Evolutionary conservation across 2,113 vertebrate species (phyloP).

Genomic region (Strigops habroptila): DNA sequence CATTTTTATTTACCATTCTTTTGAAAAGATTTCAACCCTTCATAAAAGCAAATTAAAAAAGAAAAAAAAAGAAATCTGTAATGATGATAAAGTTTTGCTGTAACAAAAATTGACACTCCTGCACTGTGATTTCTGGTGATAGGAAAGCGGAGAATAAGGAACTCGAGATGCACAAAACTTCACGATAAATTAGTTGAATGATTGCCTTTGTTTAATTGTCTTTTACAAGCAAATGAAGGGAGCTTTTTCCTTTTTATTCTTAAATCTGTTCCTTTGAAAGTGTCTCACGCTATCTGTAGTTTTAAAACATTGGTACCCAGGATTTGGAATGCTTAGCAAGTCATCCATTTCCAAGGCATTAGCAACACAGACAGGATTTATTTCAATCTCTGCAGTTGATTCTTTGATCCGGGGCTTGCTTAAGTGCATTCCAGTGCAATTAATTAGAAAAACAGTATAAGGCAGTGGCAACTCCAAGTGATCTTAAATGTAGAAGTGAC

Average conservation of each 20-base stretch:
- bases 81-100: background rate
- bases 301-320: background rate
- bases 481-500: constrained; percentile 34
- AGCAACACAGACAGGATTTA: constrained; percentile 49
- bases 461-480: constrained; percentile 16
- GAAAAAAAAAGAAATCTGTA: background rate
- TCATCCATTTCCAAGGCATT: constrained; percentile 42
- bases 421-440: constrained; percentile 60
- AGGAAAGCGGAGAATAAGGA: background rate
- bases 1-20: constrained; percentile 47
- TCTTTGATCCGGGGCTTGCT: constrained; percentile 50
- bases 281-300: background rate
- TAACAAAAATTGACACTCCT: background rate
- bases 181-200: background rate
- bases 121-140: background rate
- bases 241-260: background rate
- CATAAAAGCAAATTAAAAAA: background rate
- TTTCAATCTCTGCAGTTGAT: constrained; percentile 51
- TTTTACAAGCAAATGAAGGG: background rate
- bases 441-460: constrained; percentile 50
- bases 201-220: background rate
- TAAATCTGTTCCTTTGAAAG: constrained; percentile 7
- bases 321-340: constrained; percentile 39
- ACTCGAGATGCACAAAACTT: background rate
- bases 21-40: constrained; percentile 37